phyloP scores from a whole-genome alignment of 2,113 vertebrate genomes.

The Bathybates hornii region DNA sequence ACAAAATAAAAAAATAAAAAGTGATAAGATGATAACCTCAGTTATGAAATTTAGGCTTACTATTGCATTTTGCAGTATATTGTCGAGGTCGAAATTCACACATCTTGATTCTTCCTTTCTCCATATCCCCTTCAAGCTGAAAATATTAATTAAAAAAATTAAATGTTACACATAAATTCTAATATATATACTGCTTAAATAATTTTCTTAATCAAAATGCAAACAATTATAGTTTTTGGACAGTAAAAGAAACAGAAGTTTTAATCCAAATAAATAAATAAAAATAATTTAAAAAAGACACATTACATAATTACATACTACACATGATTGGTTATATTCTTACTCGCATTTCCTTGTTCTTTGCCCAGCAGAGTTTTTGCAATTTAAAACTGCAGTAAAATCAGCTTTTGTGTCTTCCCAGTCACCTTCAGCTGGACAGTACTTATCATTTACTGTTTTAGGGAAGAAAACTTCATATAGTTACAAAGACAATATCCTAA shows the following conservation, averaged over 20 bases:
- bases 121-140: rapidly evolving
- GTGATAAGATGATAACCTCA: not conserved
- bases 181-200: not conserved
- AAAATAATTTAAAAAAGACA: not conserved
- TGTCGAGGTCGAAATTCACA: not conserved
- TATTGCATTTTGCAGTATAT: not conserved
- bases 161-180: not conserved
- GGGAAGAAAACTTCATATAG: not conserved
- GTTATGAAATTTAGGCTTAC: not conserved
- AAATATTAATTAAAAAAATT: not conserved
- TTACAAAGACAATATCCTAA: not conserved
- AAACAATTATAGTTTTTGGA: not conserved
- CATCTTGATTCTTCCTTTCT: not conserved
- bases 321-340: not conserved
- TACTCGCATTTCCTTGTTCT: slow-evolving; percentile 8
- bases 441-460: rapidly evolving
- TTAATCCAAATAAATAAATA: not conserved
- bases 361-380: not conserved
- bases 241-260: not conserved
- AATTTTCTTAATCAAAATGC: not conserved
- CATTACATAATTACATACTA: not conserved
- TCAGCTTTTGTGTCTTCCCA: slow-evolving; percentile 39
- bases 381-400: not conserved
- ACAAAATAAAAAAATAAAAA: not conserved
- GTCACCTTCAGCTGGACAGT: rapidly evolving